Percentiles rank a stretch among this genome's conserved stretches.
Conservation (phyloP, 2,888 invertebrate genomes). For the Sesia apiformis region DNA sequence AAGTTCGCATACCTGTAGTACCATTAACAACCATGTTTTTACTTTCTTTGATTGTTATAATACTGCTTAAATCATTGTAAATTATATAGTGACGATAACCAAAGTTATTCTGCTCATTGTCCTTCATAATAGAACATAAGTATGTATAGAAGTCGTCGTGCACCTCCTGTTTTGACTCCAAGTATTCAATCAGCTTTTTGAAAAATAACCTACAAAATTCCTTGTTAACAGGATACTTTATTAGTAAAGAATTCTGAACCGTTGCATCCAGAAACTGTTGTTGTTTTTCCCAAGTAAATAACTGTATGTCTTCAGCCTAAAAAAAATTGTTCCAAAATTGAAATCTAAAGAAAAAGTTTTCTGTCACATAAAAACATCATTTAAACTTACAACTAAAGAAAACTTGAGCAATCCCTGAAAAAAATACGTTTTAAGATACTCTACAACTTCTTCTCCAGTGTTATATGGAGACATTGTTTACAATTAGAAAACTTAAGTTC, state of each 20-base stretch:
- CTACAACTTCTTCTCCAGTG: not conserved
- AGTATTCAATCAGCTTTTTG: conserved; percentile 74
- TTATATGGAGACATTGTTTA: not conserved
- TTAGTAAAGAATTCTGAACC: conserved; percentile 63
- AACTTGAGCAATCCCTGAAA: conserved; percentile 25
- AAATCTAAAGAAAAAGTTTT: not conserved
- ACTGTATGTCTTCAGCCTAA: conserved; percentile 32
- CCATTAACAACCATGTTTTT: conserved; percentile 82
- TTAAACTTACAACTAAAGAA: conserved; percentile 21
- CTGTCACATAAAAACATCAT: not conserved
- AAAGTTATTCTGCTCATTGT: conserved; percentile 30
- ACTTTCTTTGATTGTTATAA: conserved; percentile 80
- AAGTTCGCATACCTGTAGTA: conserved; percentile 85
- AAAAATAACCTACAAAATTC: conserved; percentile 79
- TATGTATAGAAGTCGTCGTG: conserved; percentile 78
- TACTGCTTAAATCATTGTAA: conserved; percentile 31
- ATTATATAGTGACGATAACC: conserved; percentile 79
- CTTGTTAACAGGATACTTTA: conserved; percentile 76
- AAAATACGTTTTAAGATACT: conserved; percentile 14
- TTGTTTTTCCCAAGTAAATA: conserved; percentile 71
- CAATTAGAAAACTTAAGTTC: not conserved
- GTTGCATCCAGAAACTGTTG: conserved; percentile 74
- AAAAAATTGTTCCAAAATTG: conserved; percentile 13
- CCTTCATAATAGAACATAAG: conserved; percentile 70
- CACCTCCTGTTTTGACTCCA: conserved; percentile 75